Base-by-base conservation (phyloP, 2,113 vertebrate species). In the Spea bombifrons region DNA sequence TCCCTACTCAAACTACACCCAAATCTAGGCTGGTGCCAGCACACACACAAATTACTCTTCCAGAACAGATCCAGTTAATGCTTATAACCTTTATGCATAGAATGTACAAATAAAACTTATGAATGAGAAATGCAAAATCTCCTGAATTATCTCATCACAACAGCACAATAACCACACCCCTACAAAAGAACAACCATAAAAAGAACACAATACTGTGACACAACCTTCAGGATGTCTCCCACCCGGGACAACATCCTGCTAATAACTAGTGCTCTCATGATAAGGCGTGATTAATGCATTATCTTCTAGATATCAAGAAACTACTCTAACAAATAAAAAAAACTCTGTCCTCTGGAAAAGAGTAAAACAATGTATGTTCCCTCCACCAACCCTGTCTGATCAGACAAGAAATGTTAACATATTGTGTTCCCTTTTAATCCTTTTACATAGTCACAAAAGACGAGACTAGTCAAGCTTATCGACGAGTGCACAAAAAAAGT, bases 141-240 rank as follows among this genome's bases (percentile, higher is more conserved):
- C 55, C 15, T 59, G 55, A 59, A 59, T 59, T 9, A 13, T 9
- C 12, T 12, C 55, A 5, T 59, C 55, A 12, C 15, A 13, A 0
- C 55, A 9, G 55, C 55, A 59, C 55, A 59, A 59, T 13, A 59
- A 59, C 55, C 55, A 59, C 55, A 59, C 55, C 55, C 55, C 55
- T 59, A 13, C 55, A 59, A 59, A 59, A 59, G 55, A 59, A 59
- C 12, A 59, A 59, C 55, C 55, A 59, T 59, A 59, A 59, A 59
- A 59, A 59, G 55, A 59, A 59, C 55, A 59, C 55, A 59, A 59
- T 59, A 59, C 55, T 59, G 55, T 59, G 55, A 59, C 55, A 59
- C 15, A 13, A 59, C 15, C 55, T 59, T 59, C 55, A 59, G 55
- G 55, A 59, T 59, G 55, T 59, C 55, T 59, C 55, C 55, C 55